Evolutionary conservation across 2,888 invertebrate genomes (phyloP).

Genomic region (Scaeva pyrastri): DNA sequence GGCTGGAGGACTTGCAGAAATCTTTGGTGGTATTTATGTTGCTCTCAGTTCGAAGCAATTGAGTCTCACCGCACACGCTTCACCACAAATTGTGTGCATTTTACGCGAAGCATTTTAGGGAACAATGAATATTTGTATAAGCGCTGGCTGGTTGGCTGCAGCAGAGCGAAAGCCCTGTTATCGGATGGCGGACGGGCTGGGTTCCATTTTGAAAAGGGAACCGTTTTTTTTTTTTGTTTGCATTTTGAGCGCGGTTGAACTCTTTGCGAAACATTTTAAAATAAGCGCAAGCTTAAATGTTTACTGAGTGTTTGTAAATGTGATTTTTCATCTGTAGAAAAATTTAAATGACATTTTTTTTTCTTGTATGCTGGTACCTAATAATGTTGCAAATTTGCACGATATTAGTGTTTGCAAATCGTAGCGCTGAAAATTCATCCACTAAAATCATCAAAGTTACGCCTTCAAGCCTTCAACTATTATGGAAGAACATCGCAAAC

Average conservation of each 20-base stretch:
- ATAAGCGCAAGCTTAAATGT: slow-evolving; percentile 22
- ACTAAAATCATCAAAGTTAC: too few species aligned
- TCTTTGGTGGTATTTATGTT: slow-evolving; percentile 72
- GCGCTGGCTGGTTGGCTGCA: background rate
- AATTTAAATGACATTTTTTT: background rate
- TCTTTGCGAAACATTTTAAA: slow-evolving; percentile 34
- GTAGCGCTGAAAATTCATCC: too few species aligned
- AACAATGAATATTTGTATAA: slow-evolving; percentile 54
- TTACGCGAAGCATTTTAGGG: slow-evolving; percentile 42
- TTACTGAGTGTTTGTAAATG: slow-evolving; percentile 25
- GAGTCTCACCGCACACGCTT: slow-evolving; percentile 48
- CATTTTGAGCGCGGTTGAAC: slow-evolving; percentile 35
- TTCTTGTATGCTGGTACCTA: background rate
- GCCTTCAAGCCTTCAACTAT: too few species aligned
- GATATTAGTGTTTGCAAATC: background rate
- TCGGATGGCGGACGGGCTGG: background rate
- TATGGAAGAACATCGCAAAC: too few species aligned
- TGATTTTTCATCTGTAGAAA: slow-evolving; percentile 21
- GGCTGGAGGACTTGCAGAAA: slow-evolving; percentile 51
- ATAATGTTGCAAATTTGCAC: background rate
- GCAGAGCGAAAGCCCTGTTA: too few species aligned
- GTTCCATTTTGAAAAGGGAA: slow-evolving; percentile 27
- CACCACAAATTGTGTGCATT: slow-evolving; percentile 52
- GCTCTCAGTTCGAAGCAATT: slow-evolving; percentile 66
- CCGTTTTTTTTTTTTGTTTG: slow-evolving; percentile 16